Base-by-base conservation (phyloP, 2,888 invertebrate genomes). In the Chrysotoxum bicinctum region DNA sequence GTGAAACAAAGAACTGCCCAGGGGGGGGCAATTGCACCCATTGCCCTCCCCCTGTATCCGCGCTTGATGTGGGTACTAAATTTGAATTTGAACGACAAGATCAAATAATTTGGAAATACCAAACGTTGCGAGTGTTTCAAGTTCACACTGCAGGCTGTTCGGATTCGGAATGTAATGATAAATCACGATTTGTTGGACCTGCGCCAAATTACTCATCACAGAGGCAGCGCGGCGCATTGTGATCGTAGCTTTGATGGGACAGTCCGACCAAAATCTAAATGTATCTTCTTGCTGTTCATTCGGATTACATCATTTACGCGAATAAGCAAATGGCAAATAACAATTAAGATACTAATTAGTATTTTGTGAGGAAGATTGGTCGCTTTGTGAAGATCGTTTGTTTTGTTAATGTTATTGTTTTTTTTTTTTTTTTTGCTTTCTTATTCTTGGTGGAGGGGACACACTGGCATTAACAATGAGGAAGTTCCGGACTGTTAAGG, bases 241-340 rank as follows among this genome's bases (percentile, higher is more conserved):
- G 45, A 32, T 64, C 14, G 32, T 16, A 12, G 26, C 5, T 26
- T 73, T 56, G 68, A 0, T 1, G 12, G 35, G 7, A 21, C n/a
- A n/a, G 64, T 35, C 45, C 32, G 58, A 37, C 48, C 60, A 62
- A 21, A 7, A 68, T 26, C 32, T 1, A 64, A 30, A 62, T 37
- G 73, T 69, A 74, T 52, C 52, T 62, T 12, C 32, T 52, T 45
- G 45, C 62, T 64, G 45, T 21, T 16, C 26, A 19, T 56, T 6
- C 30, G 83, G 66, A 84, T 84, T 84, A 84, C 83, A 84, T 84
- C 83, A 84, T 84, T 79, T 70, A 32, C 21, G 58, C 56, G 74
- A 68, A 69, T 43, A 64, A 73, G 69, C 78, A 75, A 69, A 83
- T 64, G 73, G 16, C 78, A 83, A 83, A 78, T 62, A 83, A 83